Conservation (phyloP, 2,888 invertebrate genomes). For the Norana najaformis region DNA sequence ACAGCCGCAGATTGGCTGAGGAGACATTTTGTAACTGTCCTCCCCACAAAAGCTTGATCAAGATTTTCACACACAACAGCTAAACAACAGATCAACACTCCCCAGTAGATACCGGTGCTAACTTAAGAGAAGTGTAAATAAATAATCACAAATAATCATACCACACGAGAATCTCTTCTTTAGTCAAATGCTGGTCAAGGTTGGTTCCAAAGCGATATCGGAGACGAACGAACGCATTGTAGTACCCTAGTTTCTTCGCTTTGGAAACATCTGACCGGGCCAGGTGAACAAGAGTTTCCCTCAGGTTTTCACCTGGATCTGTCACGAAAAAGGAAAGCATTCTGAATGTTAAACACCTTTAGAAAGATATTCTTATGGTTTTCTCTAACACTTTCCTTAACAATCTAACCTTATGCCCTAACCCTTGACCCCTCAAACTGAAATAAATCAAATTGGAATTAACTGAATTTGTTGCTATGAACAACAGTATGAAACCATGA, state of each 20-base stretch:
- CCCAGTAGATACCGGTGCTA: background rate
- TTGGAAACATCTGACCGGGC: conserved; percentile 73
- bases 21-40: background rate
- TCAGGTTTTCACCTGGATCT: conserved; percentile 67
- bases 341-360: background rate
- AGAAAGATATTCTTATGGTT: background rate
- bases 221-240: conserved; percentile 85
- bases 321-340: conserved; percentile 39
- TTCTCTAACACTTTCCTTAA: background rate
- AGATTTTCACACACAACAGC: too few species aligned
- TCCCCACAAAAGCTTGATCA: too few species aligned
- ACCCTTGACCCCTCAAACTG: background rate
- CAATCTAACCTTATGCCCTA: background rate
- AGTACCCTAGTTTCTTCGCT: conserved; percentile 79
- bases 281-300: conserved; percentile 70
- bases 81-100: too few species aligned
- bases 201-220: conserved; percentile 70
- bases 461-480: background rate
- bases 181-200: conserved; percentile 72
- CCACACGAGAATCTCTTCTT: conserved; percentile 82
- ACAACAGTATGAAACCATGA: background rate
- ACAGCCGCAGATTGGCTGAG: background rate
- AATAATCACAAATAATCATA: conserved; percentile 62
- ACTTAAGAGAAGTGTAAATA: background rate
- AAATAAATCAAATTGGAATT: background rate